Percentiles rank a stretch among this genome's conserved stretches.
Conservation (phyloP, 2,888 invertebrate species). For the Dusona sp. region DNA sequence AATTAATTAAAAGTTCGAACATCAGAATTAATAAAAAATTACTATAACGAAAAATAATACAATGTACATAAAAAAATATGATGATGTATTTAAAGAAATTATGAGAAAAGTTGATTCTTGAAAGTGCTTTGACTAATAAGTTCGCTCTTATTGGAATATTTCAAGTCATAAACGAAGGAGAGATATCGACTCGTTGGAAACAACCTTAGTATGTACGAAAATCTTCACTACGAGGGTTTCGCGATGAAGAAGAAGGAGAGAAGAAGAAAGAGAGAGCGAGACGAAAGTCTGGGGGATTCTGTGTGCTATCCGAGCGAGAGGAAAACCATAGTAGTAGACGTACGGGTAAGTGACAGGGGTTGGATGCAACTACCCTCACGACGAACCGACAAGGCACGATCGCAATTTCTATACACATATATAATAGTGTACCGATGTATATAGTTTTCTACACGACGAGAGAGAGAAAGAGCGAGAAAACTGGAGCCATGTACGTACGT, state of each 20-base stretch:
- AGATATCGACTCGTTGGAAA: constrained; percentile 59
- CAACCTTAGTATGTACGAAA: constrained; percentile 59
- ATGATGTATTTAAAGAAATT: not conserved
- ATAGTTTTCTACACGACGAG: constrained; percentile 21
- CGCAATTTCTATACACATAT: constrained; percentile 33
- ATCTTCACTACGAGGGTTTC: constrained; percentile 52
- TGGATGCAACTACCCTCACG: constrained; percentile 75
- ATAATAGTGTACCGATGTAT: constrained; percentile 3
- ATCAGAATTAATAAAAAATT: not conserved
- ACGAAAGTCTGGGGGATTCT: constrained; percentile 60
- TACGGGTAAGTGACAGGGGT: constrained; percentile 79
- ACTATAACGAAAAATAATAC: not conserved
- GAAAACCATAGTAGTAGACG: constrained; percentile 70
- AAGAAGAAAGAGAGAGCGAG: constrained; percentile 42
- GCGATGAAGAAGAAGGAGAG: constrained; percentile 35
- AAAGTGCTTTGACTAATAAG: not conserved
- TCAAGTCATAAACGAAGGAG: constrained; percentile 23
- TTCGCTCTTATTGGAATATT: not conserved
- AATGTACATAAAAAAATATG: not conserved
- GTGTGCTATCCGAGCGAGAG: constrained; percentile 58
- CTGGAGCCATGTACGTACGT: constrained; percentile 32
- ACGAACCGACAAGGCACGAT: constrained; percentile 53
- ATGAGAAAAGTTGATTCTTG: not conserved
- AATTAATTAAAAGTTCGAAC: not conserved
- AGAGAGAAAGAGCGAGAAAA: constrained; percentile 65